These are phyloP conservation scores for Thalassaphorura encarpata DNA, from an alignment of 1,140 invertebrate species.

Conservation along the genomic window DNA sequence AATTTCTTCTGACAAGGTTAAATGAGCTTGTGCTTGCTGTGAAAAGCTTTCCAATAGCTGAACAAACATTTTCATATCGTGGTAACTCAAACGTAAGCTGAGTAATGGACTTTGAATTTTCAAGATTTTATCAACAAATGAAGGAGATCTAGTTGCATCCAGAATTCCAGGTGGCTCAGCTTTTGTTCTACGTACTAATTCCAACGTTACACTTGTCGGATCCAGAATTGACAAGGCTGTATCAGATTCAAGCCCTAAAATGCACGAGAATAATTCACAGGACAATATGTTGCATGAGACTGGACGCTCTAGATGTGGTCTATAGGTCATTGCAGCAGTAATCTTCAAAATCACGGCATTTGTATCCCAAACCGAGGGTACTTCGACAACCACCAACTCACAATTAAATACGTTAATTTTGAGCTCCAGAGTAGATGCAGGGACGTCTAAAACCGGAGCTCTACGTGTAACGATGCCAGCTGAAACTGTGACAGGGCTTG, in stretches of 20 bases:
- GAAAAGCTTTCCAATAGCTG: conserved; percentile 78
- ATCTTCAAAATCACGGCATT: conserved; percentile 90
- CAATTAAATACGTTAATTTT: conserved; percentile 93
- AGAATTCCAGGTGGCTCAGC: conserved; percentile 37
- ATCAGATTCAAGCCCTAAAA: conserved; percentile 81
- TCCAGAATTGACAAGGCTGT: conserved; percentile 94
- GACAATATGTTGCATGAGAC: conserved; percentile 78
- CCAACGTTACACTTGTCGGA: conserved; percentile 66
- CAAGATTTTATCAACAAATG: conserved; percentile 22
- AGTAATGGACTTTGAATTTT: conserved; percentile 54
- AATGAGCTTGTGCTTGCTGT: conserved; percentile 46
- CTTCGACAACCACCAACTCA: conserved; percentile 86
- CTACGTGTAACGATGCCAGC: conserved; percentile 41
- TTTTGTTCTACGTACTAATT: conserved; percentile 36
- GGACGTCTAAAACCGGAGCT: conserved; percentile 40
- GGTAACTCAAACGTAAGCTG: conserved; percentile 79
- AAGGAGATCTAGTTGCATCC: conserved; percentile 36
- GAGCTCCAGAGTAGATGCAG: conserved; percentile 54
- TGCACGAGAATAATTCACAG: conserved; percentile 88
- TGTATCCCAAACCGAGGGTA: conserved; percentile 73
- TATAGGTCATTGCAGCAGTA: conserved; percentile 37
- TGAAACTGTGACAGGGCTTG: conserved; percentile 36
- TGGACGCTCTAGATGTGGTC: conserved; percentile 59
- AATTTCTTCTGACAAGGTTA: conserved; percentile 4
- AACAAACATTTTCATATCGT: conserved; percentile 84